Percentiles rank a stretch among this genome's conserved stretches.
Conservation (phyloP, 2,797 vertebrate genomes). For the Trichosurus vulpecula region DNA sequence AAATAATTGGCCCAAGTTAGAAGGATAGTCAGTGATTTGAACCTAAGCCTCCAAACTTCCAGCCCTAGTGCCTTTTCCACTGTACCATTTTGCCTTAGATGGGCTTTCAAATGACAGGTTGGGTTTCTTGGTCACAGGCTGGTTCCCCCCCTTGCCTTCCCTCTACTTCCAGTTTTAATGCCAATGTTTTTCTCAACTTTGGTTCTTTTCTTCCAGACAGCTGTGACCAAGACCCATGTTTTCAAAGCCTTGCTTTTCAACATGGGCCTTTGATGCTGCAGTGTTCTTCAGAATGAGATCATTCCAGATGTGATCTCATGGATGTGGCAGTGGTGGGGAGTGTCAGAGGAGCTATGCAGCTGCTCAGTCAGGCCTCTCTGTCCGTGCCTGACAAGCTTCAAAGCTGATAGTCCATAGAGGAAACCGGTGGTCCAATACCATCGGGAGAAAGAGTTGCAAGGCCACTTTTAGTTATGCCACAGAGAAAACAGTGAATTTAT, state of each 20-base stretch:
- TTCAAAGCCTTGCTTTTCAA: conserved; percentile 34
- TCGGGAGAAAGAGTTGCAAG: background rate
- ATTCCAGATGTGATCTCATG: conserved; percentile 54
- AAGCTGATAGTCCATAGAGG: background rate
- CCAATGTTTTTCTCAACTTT: background rate
- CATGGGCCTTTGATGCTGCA: background rate
- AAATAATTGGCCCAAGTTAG: background rate
- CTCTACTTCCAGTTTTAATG: conserved; percentile 8
- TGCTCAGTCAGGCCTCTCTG: conserved; percentile 8
- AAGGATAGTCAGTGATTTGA: background rate
- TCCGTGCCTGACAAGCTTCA: background rate
- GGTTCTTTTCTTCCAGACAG: conserved; percentile 39
- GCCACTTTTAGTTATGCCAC: background rate
- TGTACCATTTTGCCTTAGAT: background rate
- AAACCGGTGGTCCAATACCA: background rate
- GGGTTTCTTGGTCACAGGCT: too few species aligned
- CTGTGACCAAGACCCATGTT: conserved; percentile 26
- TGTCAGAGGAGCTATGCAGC: background rate
- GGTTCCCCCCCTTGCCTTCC: background rate
- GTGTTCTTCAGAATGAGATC: conserved; percentile 41
- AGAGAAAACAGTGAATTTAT: conserved; percentile 10
- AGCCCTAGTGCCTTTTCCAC: background rate
- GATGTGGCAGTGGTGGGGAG: background rate
- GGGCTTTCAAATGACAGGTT: background rate
- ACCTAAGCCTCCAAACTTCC: background rate